Percentiles rank a stretch among this genome's conserved stretches.
phyloP scores from a whole-genome alignment of 2,888 invertebrate genomes.

The Oligia latruncula region DNA sequence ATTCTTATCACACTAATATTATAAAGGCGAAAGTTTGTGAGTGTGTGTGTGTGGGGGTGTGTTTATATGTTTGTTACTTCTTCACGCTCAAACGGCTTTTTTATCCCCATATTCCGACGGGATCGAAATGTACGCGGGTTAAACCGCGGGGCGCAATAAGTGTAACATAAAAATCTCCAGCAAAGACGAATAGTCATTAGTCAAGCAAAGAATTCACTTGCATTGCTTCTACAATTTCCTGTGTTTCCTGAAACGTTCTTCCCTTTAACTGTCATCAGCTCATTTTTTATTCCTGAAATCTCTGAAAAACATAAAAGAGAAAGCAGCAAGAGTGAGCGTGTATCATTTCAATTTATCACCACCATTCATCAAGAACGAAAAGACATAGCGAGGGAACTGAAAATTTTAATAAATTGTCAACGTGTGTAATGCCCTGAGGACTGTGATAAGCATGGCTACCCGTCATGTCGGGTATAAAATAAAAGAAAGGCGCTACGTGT shows the following conservation, averaged over 20 bases:
- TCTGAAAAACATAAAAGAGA: not conserved
- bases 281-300: slow-evolving; percentile 5
- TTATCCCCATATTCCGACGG: no score
- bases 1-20: no score
- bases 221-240: not conserved
- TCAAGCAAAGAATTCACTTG: not conserved
- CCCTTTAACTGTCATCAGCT: not conserved
- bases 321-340: slow-evolving; percentile 5
- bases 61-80: no score
- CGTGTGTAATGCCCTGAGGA: slow-evolving; percentile 62
- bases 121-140: no score
- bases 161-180: no score
- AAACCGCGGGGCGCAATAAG: no score
- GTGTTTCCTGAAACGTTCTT: not conserved
- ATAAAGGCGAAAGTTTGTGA: no score
- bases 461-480: slow-evolving; percentile 29
- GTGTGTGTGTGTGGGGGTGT: no score
- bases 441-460: slow-evolving; percentile 52
- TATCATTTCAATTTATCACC: slow-evolving; percentile 42
- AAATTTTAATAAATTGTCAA: slow-evolving; percentile 56
- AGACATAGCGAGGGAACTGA: slow-evolving; percentile 18
- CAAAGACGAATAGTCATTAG: not conserved
- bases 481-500: slow-evolving; percentile 30
- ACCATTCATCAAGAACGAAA: slow-evolving; percentile 45
- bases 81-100: no score